These are phyloP conservation scores for Takifugu rubripes DNA, from an alignment of 2,797 vertebrate genomes.

Conservation along the genomic window DNA sequence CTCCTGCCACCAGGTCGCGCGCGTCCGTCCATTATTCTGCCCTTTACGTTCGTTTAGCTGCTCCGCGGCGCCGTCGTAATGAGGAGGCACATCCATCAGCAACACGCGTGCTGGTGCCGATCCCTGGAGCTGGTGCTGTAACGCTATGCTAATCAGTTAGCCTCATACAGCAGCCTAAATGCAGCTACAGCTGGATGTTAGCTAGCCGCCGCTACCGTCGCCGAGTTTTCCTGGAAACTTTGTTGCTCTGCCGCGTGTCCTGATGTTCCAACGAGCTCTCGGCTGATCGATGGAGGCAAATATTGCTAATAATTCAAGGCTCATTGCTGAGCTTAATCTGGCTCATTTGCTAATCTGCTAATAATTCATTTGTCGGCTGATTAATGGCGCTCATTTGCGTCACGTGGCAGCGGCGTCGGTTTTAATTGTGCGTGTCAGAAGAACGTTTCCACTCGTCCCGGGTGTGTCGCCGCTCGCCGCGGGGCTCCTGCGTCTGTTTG, in stretches of 20 bases:
- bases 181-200: too few relatives aligned
- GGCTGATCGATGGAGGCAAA: constrained; percentile 58
- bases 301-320: constrained; percentile 70
- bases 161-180: too few relatives aligned
- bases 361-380: constrained; percentile 71
- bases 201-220: too few relatives aligned
- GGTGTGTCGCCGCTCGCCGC: constrained; percentile 48
- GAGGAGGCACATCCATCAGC: too few relatives aligned
- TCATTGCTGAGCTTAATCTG: constrained; percentile 73
- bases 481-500: constrained; percentile 13
- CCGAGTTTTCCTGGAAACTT: neutral
- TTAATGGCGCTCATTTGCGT: constrained; percentile 67
- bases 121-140: too few relatives aligned
- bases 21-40: too few relatives aligned
- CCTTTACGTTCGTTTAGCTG: too few relatives aligned
- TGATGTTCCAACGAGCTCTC: constrained; percentile 13
- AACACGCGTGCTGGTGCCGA: too few relatives aligned
- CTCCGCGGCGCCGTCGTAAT: too few relatives aligned
- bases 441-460: constrained; percentile 50
- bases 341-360: constrained; percentile 66
- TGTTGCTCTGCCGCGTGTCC: neutral
- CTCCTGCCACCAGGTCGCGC: too few relatives aligned
- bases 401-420: constrained; percentile 64
- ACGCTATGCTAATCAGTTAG: too few relatives aligned
- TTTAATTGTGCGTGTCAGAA: constrained; percentile 70